Percentiles rank a stretch among this genome's conserved stretches.
phyloP scores from a whole-genome alignment of 2,888 invertebrate species.

The Clepsis dumicolana region DNA sequence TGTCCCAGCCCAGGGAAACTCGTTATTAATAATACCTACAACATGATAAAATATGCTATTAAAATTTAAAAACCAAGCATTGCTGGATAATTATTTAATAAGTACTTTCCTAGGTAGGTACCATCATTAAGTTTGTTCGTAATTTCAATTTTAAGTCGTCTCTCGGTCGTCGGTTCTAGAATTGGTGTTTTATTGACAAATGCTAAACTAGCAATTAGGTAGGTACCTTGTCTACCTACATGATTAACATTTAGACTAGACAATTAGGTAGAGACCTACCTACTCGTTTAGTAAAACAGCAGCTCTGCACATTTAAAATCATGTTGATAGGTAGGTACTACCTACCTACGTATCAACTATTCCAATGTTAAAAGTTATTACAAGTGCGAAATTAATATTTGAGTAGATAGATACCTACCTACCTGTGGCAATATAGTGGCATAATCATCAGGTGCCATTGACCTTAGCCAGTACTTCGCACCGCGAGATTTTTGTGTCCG shows the following conservation, averaged over 20 bases:
- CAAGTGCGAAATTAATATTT: slow-evolving; percentile 5
- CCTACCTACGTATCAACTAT: background rate
- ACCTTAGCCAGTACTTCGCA: slow-evolving; percentile 7
- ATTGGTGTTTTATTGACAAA: background rate
- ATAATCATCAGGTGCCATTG: slow-evolving; percentile 46
- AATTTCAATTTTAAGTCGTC: background rate
- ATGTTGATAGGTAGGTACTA: slow-evolving; percentile 15
- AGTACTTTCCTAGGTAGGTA: no score
- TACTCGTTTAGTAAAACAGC: background rate
- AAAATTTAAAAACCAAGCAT: slow-evolving; percentile 1
- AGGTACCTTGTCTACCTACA: no score
- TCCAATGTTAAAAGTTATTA: slow-evolving; percentile 2
- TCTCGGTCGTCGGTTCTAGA: background rate
- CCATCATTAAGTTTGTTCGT: no score
- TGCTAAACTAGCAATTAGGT: background rate
- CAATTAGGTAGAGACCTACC: background rate
- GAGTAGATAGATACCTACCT: no score
- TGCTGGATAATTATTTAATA: no score
- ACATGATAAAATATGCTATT: slow-evolving; percentile 1
- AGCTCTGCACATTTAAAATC: background rate
- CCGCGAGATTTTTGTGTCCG: slow-evolving; percentile 4
- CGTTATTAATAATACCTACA: background rate
- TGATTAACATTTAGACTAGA: background rate
- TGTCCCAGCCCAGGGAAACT: background rate
- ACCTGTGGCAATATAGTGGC: background rate